Conservation (phyloP, 2,888 invertebrate genomes). For the Chaetoderma sp. region DNA sequence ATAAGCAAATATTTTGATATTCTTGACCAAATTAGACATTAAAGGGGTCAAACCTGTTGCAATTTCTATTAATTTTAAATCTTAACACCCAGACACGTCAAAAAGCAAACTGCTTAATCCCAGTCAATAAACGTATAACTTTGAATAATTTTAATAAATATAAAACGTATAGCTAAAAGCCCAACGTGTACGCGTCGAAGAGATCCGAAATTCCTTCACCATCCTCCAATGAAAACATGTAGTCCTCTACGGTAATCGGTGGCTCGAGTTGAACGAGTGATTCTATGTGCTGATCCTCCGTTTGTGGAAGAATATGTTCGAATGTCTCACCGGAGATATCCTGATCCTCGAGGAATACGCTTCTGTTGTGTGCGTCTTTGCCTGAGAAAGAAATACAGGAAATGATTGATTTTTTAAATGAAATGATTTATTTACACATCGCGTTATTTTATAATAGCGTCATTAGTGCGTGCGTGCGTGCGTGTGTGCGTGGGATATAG, state of each 20-base stretch:
- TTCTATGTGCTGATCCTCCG: slow-evolving; percentile 76
- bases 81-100: no score
- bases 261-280: slow-evolving; percentile 83
- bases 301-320: slow-evolving; percentile 78
- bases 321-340: slow-evolving; percentile 81
- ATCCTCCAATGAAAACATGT: slow-evolving; percentile 65
- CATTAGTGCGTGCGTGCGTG: no score
- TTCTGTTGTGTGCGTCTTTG: slow-evolving; percentile 50
- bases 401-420: slow-evolving; percentile 9
- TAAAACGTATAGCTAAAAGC: no score
- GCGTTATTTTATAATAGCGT: no score
- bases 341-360: slow-evolving; percentile 82
- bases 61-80: no score
- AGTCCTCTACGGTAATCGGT: slow-evolving; percentile 66
- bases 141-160: no score
- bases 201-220: slow-evolving; percentile 68
- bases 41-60: no score
- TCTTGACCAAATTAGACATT: no score
- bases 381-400: slow-evolving; percentile 36
- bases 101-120: no score
- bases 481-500: no score
- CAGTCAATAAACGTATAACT: no score
- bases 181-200: slow-evolving; percentile 61
- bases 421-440: neutral
- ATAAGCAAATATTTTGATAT: no score